Evolutionary conservation across 2,888 invertebrate species (phyloP).

Genomic region (Rhagium mordax): DNA sequence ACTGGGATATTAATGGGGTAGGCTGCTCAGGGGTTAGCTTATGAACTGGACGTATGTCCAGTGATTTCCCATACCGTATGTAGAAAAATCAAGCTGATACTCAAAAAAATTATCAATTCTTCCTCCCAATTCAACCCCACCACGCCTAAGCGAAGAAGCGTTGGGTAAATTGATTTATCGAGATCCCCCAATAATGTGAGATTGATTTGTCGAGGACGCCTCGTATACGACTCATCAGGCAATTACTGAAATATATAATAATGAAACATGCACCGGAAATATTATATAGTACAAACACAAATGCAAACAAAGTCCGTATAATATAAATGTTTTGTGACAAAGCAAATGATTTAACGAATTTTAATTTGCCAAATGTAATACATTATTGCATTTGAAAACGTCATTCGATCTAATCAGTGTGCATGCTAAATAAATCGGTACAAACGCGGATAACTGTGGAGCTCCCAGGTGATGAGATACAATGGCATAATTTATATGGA

Average conservation of each 20-base stretch:
- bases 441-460: conserved; percentile 42
- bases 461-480: conserved; percentile 58
- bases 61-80: no score
- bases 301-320: background rate
- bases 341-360: conserved; percentile 47
- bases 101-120: no score
- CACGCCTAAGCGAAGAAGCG: no score
- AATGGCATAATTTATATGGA: conserved; percentile 59
- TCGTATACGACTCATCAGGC: no score
- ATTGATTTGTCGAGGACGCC: no score
- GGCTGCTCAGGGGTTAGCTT: no score
- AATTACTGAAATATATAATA: background rate
- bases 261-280: background rate
- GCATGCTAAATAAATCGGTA: conserved; percentile 46
- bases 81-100: no score
- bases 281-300: background rate
- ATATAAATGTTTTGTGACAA: conserved; percentile 41
- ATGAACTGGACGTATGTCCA: no score
- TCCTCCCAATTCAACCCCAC: no score
- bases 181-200: no score
- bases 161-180: no score
- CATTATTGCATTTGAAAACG: conserved; percentile 47
- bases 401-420: conserved; percentile 48
- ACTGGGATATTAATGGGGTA: no score
- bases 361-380: conserved; percentile 51